A percentile compares a stretch with the other conserved stretches of the same genome.
Conservation (phyloP, 2,888 invertebrate species). For the Eristalis intricaria region DNA sequence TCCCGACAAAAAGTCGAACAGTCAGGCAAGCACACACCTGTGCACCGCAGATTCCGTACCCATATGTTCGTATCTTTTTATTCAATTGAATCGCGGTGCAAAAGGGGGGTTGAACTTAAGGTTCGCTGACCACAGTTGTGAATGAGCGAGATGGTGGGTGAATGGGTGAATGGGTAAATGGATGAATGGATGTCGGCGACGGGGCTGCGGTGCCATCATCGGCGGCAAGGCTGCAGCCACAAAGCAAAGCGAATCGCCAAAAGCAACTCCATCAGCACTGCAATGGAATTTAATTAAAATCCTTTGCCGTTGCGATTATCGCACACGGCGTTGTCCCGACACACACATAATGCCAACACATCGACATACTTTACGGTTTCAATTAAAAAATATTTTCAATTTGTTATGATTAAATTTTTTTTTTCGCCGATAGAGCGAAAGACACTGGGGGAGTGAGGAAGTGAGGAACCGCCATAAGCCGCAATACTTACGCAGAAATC, state of each 20-base stretch:
- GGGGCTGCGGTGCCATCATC: constrained; percentile 11
- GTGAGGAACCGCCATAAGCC: constrained; percentile 57
- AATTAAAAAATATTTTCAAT: constrained; percentile 70
- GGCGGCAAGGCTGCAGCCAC: constrained; percentile 30
- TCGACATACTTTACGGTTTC: constrained; percentile 62
- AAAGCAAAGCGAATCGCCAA: constrained; percentile 62
- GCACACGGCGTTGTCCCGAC: constrained; percentile 44
- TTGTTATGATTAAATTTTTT: constrained; percentile 69
- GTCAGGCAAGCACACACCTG: neutral
- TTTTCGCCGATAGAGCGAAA: constrained; percentile 58
- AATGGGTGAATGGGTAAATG: too few relatives aligned
- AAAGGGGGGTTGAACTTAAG: neutral
- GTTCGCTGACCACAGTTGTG: constrained; percentile 43
- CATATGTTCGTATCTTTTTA: neutral
- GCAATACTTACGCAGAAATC: constrained; percentile 64
- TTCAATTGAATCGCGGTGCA: neutral
- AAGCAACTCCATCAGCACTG: constrained; percentile 64
- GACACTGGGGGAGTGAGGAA: constrained; percentile 37
- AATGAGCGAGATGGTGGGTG: neutral
- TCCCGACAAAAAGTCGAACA: constrained; percentile 13
- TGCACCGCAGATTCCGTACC: neutral
- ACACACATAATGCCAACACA: neutral
- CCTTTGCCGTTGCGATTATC: constrained; percentile 65
- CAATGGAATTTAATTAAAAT: constrained; percentile 72
- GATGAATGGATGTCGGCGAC: neutral